Base-by-base conservation (phyloP, 2,113 vertebrate genomes). In the Aldabrachelys gigantea region DNA sequence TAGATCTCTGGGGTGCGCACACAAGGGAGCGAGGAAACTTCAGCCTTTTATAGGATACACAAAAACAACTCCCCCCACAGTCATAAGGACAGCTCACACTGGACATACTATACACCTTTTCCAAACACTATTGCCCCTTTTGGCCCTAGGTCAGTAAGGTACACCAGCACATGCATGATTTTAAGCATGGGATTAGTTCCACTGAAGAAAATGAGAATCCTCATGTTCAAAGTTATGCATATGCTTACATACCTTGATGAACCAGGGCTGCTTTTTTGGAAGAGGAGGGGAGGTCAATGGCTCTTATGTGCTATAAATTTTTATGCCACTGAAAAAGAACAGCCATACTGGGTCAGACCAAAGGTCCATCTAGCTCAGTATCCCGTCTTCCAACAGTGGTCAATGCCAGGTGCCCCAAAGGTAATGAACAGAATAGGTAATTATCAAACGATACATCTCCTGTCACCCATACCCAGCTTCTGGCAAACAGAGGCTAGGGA, bases 171-270 rank as follows among this genome's bases (percentile, higher is more conserved):
- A 12, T 0, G 0, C 59, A 25, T 83, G 57, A 17, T 4, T 1
- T n/a, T 13, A 57, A 84, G 89, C 1, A 0, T 0, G 2, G 31
- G 10, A 47, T 80, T 8, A 2, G 1, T 0, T 29, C 89, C 75
- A 10, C 44, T 83, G 91, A 89, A 0, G 38, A 38, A 75, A 41
- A 0, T 14, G 6, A 78, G 84, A 82, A 90, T 3, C 4, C 27
- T 88, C 44, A 1, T 11, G 27, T 31, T 2, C 16, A 2, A 62
- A 72, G 78, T 31, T 65, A 75, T 31, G 44, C 0, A 0, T 0
- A 22, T 6, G 6, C 80, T 90, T 16, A 3, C 65, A 52, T 22
- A 84, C 87, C 87, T 54, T 53, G 56, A 52, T 88, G 29, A 41
- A 41, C 27, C 78, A 25, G 57, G 62, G 47, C 69, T 75, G 35